Evolutionary conservation across 2,888 invertebrate species (phyloP), one percentile per base, ranked within the genome.

Genomic region (Maniola hyperantus): DNA sequence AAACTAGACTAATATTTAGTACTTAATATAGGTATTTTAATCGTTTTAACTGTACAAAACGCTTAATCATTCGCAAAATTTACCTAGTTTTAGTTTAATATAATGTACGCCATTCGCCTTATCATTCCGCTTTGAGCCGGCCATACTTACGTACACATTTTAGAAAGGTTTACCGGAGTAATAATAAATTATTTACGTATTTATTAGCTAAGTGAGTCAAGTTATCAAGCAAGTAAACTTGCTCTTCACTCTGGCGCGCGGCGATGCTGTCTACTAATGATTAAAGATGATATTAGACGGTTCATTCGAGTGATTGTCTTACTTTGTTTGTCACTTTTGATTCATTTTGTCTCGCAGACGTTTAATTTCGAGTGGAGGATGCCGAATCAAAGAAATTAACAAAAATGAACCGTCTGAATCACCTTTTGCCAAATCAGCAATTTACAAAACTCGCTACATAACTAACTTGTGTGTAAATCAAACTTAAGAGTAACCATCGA

Each of bases 21-120:
- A 26, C 50, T 51, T 51, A 51, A 6, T 83, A 85, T 84, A 79
- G 62, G 72, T 81, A 83, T 79, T 79, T 83, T 85, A 84, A 79
- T 84, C 83, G 79, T 84, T 83, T 84, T 87, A 78, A 88, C 91
- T 91, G 91, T 92, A 91, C 91, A 91, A 91, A 91, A 90, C 87
- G 87, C 85, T 87, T 88, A 86, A 74, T 81, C 83, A 80, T 80
- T 83, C 84, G 83, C 88, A 88, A 88, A 87, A 87, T 89, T 91
- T 84, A 83, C 84, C 88, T 90, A 89, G 82, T 79, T 81, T 78
- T 81, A 76, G 68, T 66, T 58, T 65, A 76, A 7, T 36, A 15
- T 36, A 53, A 15, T 57, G 76, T 76, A 80, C 72, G 67, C 65
- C 69, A 69, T 71, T 26, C 68, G 66, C 70, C 59, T 64, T 54